Evolutionary conservation across 2,888 invertebrate genomes (phyloP).

Genomic region (Celastrina argiolus): DNA sequence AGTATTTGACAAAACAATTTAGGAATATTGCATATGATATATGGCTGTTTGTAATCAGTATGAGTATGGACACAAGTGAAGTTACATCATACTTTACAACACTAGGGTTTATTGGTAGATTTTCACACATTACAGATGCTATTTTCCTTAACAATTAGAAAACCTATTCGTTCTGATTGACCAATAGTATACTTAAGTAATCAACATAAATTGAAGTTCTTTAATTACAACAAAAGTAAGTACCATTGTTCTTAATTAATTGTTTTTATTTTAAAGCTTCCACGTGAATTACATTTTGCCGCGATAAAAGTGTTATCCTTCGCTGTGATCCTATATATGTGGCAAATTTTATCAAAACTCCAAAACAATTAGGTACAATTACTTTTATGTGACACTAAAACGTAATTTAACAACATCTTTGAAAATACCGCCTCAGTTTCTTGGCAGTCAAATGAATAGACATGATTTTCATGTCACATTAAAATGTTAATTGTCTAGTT

Average conservation of each 20-base stretch:
- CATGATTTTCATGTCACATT: constrained; percentile 1
- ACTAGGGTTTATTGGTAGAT: background rate
- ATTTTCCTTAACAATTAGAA: background rate
- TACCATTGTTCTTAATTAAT: too few species aligned
- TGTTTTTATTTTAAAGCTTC: too few species aligned
- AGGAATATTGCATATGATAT: background rate
- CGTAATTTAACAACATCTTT: background rate
- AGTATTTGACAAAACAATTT: background rate
- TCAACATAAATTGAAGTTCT: too few species aligned
- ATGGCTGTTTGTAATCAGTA: background rate
- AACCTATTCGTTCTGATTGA: too few species aligned
- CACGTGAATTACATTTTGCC: too few species aligned
- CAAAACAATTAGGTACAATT: background rate
- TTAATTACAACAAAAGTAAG: too few species aligned
- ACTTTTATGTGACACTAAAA: background rate
- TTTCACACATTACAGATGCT: background rate
- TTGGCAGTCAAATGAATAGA: background rate
- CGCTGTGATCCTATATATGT: too few species aligned
- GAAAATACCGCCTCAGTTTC: background rate
- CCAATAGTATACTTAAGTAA: too few species aligned
- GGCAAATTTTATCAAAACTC: background rate
- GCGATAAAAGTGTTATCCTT: too few species aligned
- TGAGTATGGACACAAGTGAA: background rate
- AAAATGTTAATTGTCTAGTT: constrained; percentile 12
- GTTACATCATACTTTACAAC: background rate